Conservation (phyloP, 1,140 invertebrate species). For the Drosophila bocqueti region DNA sequence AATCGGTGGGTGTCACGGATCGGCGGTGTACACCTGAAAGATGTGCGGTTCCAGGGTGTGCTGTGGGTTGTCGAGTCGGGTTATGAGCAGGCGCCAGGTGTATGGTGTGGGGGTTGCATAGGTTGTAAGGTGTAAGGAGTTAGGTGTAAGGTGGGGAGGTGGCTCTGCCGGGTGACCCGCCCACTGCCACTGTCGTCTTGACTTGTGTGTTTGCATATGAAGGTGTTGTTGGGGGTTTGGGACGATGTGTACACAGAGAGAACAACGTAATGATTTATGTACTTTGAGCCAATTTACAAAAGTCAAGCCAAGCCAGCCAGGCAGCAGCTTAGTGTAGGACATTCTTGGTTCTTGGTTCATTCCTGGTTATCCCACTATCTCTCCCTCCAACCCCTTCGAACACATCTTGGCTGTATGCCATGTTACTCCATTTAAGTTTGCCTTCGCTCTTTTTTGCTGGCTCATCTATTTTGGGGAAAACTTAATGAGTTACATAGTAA, state of each 20-base stretch:
- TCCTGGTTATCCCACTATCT: slow-evolving; percentile 1
- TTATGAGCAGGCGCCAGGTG: slow-evolving; percentile 34
- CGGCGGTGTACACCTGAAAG: slow-evolving; percentile 27
- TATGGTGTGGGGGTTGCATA: background rate
- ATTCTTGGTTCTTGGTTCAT: slow-evolving; percentile 16
- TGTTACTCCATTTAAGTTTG: slow-evolving; percentile 23
- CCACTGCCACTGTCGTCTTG: slow-evolving; percentile 20
- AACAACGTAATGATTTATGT: slow-evolving; percentile 51
- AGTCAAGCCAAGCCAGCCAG: slow-evolving; percentile 18
- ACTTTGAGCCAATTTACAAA: slow-evolving; percentile 35
- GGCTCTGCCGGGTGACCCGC: slow-evolving; percentile 5
- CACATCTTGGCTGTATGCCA: slow-evolving; percentile 24
- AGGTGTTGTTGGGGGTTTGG: slow-evolving; percentile 45
- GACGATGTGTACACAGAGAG: slow-evolving; percentile 43
- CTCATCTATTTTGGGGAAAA: slow-evolving; percentile 21
- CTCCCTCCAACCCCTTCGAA: background rate
- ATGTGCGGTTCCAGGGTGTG: slow-evolving; percentile 25
- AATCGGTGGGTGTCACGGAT: slow-evolving; percentile 71
- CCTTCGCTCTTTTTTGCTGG: slow-evolving; percentile 12
- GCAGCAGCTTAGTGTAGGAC: slow-evolving; percentile 12
- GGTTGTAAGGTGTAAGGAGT: slow-evolving; percentile 14
- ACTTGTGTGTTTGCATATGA: slow-evolving; percentile 41
- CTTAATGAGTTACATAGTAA: slow-evolving; percentile 25
- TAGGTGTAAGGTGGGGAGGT: slow-evolving; percentile 11
- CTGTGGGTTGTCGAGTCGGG: slow-evolving; percentile 3